Conservation (phyloP, 2,113 vertebrate species). For the Lepisosteus osseus region DNA sequence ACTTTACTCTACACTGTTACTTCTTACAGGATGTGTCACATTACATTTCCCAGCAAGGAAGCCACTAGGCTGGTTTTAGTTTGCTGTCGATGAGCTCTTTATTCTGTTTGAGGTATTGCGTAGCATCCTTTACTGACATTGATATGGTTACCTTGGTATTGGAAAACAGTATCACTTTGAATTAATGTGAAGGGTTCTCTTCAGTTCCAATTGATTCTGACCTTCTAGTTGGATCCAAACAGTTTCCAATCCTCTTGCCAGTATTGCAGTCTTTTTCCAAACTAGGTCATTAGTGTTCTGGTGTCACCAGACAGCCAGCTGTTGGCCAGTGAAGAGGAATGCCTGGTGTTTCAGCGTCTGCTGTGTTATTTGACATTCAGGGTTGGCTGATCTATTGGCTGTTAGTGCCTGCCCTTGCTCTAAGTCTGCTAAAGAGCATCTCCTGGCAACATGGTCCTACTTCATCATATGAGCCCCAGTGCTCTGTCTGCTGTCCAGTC, state of each 20-base stretch:
- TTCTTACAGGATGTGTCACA: no score
- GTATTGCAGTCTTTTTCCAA: constrained; percentile 63
- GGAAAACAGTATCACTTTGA: no score
- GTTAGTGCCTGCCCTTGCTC: constrained; percentile 71
- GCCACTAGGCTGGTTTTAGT: no score
- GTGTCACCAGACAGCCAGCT: constrained; percentile 71
- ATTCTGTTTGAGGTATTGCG: no score
- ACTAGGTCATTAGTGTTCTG: constrained; percentile 69
- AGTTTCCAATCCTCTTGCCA: constrained; percentile 63
- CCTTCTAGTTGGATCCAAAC: constrained; percentile 67
- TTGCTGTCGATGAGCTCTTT: no score
- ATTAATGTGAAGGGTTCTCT: constrained; percentile 35
- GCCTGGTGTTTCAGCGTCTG: constrained; percentile 65
- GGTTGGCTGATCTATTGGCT: constrained; percentile 73
- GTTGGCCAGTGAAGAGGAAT: constrained; percentile 43
- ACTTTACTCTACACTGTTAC: no score
- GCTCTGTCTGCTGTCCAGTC: constrained; percentile 23
- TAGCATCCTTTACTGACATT: no score
- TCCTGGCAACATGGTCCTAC: constrained; percentile 58
- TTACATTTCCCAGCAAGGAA: no score
- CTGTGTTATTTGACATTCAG: constrained; percentile 72
- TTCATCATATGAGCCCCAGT: constrained; percentile 48
- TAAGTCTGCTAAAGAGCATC: constrained; percentile 63
- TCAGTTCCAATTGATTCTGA: constrained; percentile 44
- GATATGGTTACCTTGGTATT: no score